These are phyloP conservation scores for Epizoanthus illoricatus DNA, from an alignment of 92 coral and sea anemone species.

Conservation along the genomic window DNA sequence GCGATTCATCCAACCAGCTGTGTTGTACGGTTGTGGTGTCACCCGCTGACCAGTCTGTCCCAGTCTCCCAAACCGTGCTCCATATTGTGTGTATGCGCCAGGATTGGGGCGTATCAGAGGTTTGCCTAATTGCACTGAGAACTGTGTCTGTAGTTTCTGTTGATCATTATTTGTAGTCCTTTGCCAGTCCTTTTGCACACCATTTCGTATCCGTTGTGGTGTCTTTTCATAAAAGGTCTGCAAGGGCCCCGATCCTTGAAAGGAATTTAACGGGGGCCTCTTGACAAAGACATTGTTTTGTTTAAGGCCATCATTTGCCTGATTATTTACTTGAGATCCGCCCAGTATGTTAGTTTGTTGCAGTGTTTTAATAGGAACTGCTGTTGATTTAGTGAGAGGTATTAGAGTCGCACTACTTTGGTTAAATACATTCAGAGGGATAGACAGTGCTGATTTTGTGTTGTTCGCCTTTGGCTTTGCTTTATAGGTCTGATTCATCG, in stretches of 20 bases:
- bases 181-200: slow-evolving; percentile 8
- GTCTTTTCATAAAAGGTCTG: neutral
- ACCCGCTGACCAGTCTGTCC: slow-evolving; percentile 1
- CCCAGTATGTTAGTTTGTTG: neutral
- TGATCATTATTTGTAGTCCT: neutral
- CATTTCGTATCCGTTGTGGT: neutral
- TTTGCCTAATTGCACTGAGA: neutral
- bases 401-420: neutral
- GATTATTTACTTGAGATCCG: no score
- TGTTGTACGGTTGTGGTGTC: neutral
- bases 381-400: slow-evolving; percentile 22
- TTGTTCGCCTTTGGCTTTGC: neutral
- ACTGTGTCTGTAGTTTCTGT: slow-evolving; percentile 1
- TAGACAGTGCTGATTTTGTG: neutral
- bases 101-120: slow-evolving; percentile 10
- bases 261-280: neutral
- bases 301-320: neutral
- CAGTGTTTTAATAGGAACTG: neutral
- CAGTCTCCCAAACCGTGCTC: neutral
- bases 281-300: neutral
- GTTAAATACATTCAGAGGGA: neutral
- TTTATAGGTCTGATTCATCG: slow-evolving; percentile 25
- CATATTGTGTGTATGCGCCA: slow-evolving; percentile 1
- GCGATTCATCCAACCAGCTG: slow-evolving; percentile 14
- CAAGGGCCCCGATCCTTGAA: neutral